Evolutionary conservation across 2,797 vertebrate species (phyloP).

Genomic region (Myripristis murdjan): DNA sequence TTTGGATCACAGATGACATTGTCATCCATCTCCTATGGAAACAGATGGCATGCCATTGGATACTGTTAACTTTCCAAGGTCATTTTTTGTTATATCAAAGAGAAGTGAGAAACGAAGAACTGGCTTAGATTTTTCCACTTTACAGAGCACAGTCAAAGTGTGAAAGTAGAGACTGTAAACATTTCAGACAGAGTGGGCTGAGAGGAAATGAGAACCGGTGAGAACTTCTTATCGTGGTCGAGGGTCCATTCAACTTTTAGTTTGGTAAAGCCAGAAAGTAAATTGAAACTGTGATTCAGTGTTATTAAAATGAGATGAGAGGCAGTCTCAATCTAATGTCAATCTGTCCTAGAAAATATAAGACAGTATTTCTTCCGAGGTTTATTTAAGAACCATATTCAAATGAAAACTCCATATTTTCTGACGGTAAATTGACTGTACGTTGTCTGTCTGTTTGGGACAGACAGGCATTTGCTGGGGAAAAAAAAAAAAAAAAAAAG

Average conservation of each 20-base stretch:
- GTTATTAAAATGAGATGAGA: constrained; percentile 26
- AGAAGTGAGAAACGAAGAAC: not conserved
- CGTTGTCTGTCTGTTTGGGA: no score
- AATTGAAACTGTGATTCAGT: constrained; percentile 37
- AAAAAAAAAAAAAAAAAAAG: no score
- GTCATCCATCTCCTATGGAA: constrained; percentile 52
- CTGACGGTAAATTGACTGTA: no score
- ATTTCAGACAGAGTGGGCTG: constrained; percentile 19
- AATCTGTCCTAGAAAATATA: not conserved
- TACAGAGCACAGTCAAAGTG: constrained; percentile 25
- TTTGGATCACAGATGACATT: constrained; percentile 49
- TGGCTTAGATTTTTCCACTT: constrained; percentile 3
- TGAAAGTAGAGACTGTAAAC: constrained; percentile 47
- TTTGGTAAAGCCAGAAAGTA: constrained; percentile 14
- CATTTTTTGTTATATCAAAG: constrained; percentile 4
- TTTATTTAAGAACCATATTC: no score
- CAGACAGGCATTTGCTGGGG: no score
- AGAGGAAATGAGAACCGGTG: not conserved
- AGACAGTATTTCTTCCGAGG: no score
- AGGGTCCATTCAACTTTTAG: constrained; percentile 14
- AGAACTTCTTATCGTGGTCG: not conserved
- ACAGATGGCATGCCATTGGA: constrained; percentile 31
- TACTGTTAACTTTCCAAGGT: constrained; percentile 2
- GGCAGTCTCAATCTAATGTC: not conserved
- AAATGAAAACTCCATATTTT: no score